Base-by-base conservation (phyloP, 2,888 invertebrate genomes). In the Metellina segmentata region DNA sequence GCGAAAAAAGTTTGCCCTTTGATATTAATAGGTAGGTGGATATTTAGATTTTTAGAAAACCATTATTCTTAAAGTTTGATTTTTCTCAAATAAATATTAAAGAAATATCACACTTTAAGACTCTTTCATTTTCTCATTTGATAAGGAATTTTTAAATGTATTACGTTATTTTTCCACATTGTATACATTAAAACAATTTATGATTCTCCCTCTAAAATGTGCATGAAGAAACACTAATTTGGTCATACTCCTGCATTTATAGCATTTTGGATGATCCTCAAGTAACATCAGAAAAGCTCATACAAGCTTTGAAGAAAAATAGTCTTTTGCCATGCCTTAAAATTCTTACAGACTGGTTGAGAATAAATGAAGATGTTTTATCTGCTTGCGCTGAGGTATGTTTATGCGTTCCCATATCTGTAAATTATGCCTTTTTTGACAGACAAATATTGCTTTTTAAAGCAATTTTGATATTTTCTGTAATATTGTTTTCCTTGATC, bases 311-410 rank as follows among this genome's bases (percentile, higher is more conserved):
- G 2, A 86, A 79, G 19, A 82, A 86, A 75, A 88, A 81, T 51
- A 81, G 53, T 48, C 79, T 93, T 79, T 90, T 97, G 61, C 95
- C 96, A 53, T 96, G 97, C 93, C 96, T 98, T 51, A 97, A 97
- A 95, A 95, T 98, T 93, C 96, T 98, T 93, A 97, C 97, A 94
- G 98, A 98, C 95, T 98, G 98, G 98, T 95, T 98, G 93, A 96
- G 96, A 86, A 96, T 96, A 85, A 97, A 98, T 95, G 96, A 97
- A 86, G 97, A 97, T 93, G 96, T 98, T 49, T 96, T 89, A 71
- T 86, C 91, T 75, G 91, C 91, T 48, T 89, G 91, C 89, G 93
- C 83, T 72, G 93, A 91, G 85, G 93, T 93, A 87, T 2, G 72
- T 61, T 78, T 20, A 13, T 19, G n/a, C n/a, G n/a, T n/a, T 53